Base-by-base conservation (phyloP, 2,797 vertebrate genomes). In the Sebastes matsubarae region DNA sequence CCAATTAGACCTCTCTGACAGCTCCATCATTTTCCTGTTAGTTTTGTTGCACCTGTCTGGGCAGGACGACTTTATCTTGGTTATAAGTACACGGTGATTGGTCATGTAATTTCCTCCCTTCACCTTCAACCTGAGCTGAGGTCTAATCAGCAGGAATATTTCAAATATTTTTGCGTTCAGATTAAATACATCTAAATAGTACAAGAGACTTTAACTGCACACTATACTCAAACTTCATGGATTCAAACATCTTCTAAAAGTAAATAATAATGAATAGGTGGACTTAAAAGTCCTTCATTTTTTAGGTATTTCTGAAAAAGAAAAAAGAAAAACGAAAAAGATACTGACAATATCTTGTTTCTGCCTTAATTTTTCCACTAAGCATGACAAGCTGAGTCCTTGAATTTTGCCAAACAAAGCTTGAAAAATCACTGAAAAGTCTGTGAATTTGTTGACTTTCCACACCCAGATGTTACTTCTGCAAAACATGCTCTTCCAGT, bases 11-110 rank as follows among this genome's bases (percentile, higher is more conserved):
- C 20, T 36, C 52, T 63, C 34, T 52, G 60, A 63, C 18, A 1
- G 22, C 46, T 27, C 42, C 57, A 27, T 70, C 54, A 14, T 25
- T 36, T 32, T 57, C 14, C 27, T 46, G 20, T 76, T 55, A n/a
- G 24, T 68, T 52, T 27, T 18, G 14, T 66, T 81, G 32, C 59
- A 24, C 4, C 38, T 67, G 42, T 80, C 42, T 70, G 52, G 2
- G 24, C 61, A 59, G 25, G 38, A 65, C 7, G 9, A 3, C 36
- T 36, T 76, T 25, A 30, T 75, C 54, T 65, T 2, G 18, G 27
- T 46, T 42, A 36, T 69, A 1, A 34, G 57, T 4, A 10, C 12
- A 34, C 16, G 16, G 3, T 36, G 63, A 36, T 66, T 14, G 8
- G 38, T 65, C 20, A 4, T 68, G 64, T 54, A 18, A 20, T 68